Evolutionary conservation across 2,888 invertebrate genomes (phyloP).

Genomic region (Acrobasis repandana): DNA sequence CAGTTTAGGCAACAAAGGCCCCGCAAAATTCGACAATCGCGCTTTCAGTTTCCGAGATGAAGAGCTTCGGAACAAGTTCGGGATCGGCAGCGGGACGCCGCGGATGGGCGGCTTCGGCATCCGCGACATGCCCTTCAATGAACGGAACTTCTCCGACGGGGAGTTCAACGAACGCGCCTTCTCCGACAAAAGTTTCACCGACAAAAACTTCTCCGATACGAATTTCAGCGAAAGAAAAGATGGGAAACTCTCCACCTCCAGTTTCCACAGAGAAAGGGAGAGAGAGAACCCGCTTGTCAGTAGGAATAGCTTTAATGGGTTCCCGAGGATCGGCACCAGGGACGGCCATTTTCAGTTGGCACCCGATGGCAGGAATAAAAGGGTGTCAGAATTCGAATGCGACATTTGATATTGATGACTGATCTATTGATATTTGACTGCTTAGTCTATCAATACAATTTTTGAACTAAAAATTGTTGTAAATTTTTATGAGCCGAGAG

Average conservation of each 20-base stretch:
- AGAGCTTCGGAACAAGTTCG: slow-evolving; percentile 70
- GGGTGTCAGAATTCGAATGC: slow-evolving; percentile 86
- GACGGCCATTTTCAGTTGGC: slow-evolving; percentile 72
- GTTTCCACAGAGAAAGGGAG: slow-evolving; percentile 74
- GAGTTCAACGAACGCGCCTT: slow-evolving; percentile 72
- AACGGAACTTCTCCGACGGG: slow-evolving; percentile 68
- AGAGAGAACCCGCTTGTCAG: slow-evolving; percentile 75
- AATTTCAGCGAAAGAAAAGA: slow-evolving; percentile 60
- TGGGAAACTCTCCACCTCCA: slow-evolving; percentile 74
- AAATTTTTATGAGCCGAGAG: slow-evolving; percentile 1
- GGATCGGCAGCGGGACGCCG: slow-evolving; percentile 62
- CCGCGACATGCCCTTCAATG: slow-evolving; percentile 72
- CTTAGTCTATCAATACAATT: slow-evolving; percentile 25
- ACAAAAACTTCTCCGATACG: slow-evolving; percentile 58
- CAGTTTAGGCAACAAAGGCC: slow-evolving; percentile 64
- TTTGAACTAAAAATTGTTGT: slow-evolving; percentile 11
- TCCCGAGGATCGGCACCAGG: slow-evolving; percentile 69
- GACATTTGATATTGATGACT: slow-evolving; percentile 68
- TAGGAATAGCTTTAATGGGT: slow-evolving; percentile 78
- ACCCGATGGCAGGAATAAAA: slow-evolving; percentile 76
- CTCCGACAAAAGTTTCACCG: slow-evolving; percentile 63
- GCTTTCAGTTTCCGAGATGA: slow-evolving; percentile 73
- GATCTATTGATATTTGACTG: slow-evolving; percentile 28
- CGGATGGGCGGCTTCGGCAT: slow-evolving; percentile 79
- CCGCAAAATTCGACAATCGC: slow-evolving; percentile 69